phyloP scores from a whole-genome alignment of 2,113 vertebrate genomes.

The Nesogale talazaci region DNA sequence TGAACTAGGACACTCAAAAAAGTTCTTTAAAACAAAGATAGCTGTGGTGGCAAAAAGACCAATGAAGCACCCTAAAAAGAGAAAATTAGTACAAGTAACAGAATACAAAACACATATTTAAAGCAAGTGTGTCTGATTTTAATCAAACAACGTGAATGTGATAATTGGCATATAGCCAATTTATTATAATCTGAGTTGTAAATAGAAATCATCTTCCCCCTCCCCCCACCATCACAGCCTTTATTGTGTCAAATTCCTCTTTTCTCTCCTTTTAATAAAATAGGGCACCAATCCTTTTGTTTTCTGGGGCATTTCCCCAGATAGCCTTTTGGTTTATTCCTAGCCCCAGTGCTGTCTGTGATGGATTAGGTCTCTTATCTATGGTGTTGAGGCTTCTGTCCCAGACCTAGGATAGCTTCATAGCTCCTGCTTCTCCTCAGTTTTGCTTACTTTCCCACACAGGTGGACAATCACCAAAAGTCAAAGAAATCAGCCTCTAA shows the following conservation, averaged over 20 bases:
- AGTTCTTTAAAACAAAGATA: constrained; percentile 63
- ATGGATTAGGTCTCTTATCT: too few relatives aligned
- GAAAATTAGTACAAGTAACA: constrained; percentile 25
- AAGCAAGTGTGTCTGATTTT: constrained; percentile 42
- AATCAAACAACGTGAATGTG: constrained; percentile 24
- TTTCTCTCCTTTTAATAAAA: too few relatives aligned
- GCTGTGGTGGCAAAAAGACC: constrained; percentile 36
- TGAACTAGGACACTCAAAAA: constrained; percentile 61
- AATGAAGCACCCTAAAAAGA: constrained; percentile 41
- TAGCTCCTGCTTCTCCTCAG: too few relatives aligned
- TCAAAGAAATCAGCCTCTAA: too few relatives aligned
- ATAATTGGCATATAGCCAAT: constrained; percentile 10
- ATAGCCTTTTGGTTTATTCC: too few relatives aligned
- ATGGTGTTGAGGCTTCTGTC: too few relatives aligned
- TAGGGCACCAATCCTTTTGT: too few relatives aligned
- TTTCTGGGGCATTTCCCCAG: too few relatives aligned
- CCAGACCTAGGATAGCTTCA: too few relatives aligned
- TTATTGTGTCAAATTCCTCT: neutral
- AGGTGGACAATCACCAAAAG: too few relatives aligned
- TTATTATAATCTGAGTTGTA: constrained; percentile 9
- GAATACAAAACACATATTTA: constrained; percentile 35
- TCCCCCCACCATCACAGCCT: neutral
- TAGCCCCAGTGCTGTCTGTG: too few relatives aligned
- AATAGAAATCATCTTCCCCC: neutral
- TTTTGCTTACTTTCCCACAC: too few relatives aligned